Conservation (phyloP, 2,888 invertebrate genomes). For the Morinoia aosen region DNA sequence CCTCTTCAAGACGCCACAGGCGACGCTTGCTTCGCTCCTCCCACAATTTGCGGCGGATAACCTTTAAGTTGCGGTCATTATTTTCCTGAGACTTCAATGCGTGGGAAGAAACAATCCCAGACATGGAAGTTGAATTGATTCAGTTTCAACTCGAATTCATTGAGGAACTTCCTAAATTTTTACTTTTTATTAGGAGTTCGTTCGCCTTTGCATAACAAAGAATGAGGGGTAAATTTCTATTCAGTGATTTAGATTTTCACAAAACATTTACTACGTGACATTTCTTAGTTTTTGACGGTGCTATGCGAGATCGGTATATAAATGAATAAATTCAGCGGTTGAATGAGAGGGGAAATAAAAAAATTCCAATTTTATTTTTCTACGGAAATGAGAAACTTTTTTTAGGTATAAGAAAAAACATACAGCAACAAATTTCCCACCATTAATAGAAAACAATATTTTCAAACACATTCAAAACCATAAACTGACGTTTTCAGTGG, state of each 20-base stretch:
- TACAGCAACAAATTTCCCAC: neutral
- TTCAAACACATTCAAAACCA: neutral
- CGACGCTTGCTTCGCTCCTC: neutral
- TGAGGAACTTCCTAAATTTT: neutral
- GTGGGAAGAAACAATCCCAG: slow-evolving; percentile 12
- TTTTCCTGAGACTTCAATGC: neutral
- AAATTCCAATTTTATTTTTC: neutral
- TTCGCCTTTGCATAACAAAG: neutral
- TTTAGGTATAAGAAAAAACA: neutral
- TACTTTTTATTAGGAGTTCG: neutral
- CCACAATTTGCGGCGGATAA: neutral
- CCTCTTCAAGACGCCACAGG: neutral
- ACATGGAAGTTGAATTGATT: neutral
- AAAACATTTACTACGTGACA: neutral
- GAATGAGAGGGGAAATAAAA: neutral
- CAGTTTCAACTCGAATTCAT: neutral
- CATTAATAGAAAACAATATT: neutral
- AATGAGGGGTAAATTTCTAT: neutral
- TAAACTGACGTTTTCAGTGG: too few species aligned
- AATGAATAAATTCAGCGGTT: neutral
- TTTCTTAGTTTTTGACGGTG: neutral
- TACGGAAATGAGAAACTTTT: neutral
- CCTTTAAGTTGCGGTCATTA: neutral
- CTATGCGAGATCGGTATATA: neutral
- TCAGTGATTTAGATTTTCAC: neutral